Base-by-base conservation (phyloP, 1,140 invertebrate genomes). In the Zaprionus lachaisei region DNA sequence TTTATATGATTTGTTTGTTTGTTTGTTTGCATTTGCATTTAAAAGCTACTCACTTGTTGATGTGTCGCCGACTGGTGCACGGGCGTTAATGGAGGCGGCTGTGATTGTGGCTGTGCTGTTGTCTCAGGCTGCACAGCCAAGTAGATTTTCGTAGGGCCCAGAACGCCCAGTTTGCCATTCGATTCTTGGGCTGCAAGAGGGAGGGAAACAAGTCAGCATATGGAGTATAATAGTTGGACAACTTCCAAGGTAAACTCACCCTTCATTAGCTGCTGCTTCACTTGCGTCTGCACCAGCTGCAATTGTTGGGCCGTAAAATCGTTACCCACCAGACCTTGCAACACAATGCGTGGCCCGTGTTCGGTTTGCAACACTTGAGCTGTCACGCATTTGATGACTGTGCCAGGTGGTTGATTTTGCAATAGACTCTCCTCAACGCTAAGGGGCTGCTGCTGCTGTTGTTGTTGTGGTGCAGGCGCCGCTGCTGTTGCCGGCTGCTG, bases 201-300 rank as follows among this genome's bases (percentile, higher is more conserved):
- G 15, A 26, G 11, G 51, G 41, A 31, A 49, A 12, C 20, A 12
- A 22, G 17, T 51, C 5, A 51, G 12, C 20, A 14, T 9, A 24
- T 51, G 2, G 12, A 2, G 4, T 22, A 24, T 49, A 5, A 51
- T 24, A 20, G 15, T 15, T 14, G 14, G 1, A 51, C 1, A 22
- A 49, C 41, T 44, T 44, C 9, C 6, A 11, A 26, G 22, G 7
- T 1, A 2, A 5, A 54, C 38, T 92, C 92, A 97, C 96, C 96
- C 95, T 97, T 97, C 37, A 97, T 93, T 37, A 97, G 92, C 90
- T 97, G 97, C 83, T 97, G 96, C 93, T 97, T 97, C 1, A 98
- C 97, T 94, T 98, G 97, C 79, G 97, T 96, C 82, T 97, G 97
- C 0, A 98, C 96, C 69, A 96, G 94, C 0, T 95, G 94, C 57